Percentiles rank a stretch among this genome's conserved stretches.
Evolutionary conservation across 2,113 vertebrate genomes (phyloP).

Genomic region (Acrocephalus kingi): DNA sequence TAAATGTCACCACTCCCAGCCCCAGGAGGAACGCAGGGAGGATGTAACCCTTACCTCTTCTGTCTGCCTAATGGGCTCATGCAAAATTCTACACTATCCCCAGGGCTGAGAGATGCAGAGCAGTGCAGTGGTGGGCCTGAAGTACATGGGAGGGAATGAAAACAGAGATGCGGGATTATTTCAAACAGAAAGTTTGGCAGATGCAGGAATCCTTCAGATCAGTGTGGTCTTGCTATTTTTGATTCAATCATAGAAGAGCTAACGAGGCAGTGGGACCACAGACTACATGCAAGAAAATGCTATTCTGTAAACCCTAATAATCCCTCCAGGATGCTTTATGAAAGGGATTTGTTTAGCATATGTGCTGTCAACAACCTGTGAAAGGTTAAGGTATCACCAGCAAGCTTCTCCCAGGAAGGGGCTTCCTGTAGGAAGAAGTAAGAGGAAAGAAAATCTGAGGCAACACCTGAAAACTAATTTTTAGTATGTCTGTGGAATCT

Average conservation of each 20-base stretch:
- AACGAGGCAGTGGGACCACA: rapidly evolving
- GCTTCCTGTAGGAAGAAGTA: not conserved
- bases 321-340: not conserved
- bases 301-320: not conserved
- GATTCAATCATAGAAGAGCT: not conserved
- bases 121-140: not conserved
- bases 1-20: not conserved
- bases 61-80: not conserved
- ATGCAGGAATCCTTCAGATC: not conserved
- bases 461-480: not conserved
- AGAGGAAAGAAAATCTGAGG: not conserved
- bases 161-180: not conserved
- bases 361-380: not conserved
- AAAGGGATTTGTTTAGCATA: not conserved
- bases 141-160: not conserved
- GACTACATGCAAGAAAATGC: not conserved
- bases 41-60: not conserved
- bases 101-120: not conserved
- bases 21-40: not conserved
- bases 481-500: not conserved
- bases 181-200: not conserved
- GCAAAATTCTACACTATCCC: not conserved
- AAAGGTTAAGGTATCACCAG: not conserved
- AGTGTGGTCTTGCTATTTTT: not conserved
- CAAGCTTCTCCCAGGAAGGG: not conserved